Percentiles rank a stretch among this genome's conserved stretches.
Conservation (phyloP, 2,113 vertebrate species). For the Callipepla californica region DNA sequence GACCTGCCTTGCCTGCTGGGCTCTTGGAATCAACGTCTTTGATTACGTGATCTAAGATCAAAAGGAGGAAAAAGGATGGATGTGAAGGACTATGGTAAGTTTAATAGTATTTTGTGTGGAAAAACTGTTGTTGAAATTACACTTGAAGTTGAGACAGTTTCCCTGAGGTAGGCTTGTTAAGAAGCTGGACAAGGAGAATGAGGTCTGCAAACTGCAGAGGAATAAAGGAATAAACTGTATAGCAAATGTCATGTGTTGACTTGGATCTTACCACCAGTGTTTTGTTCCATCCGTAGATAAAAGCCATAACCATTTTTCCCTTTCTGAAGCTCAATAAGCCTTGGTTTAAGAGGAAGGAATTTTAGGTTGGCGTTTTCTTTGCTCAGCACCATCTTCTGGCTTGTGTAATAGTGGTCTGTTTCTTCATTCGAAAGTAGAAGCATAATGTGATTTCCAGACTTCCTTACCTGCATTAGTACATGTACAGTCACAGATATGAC, state of each 20-base stretch:
- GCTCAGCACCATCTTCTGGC: conserved; percentile 71
- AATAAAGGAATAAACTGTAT: background rate
- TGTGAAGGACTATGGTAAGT: background rate
- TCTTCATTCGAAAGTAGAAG: conserved; percentile 88
- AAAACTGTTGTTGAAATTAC: background rate
- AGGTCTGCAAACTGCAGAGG: background rate
- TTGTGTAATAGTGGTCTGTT: conserved; percentile 78
- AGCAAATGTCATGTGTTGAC: background rate
- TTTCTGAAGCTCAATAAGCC: conserved; percentile 80
- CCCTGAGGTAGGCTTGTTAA: background rate
- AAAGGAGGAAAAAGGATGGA: background rate
- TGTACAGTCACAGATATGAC: background rate
- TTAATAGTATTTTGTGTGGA: background rate
- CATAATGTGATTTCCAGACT: conserved; percentile 79
- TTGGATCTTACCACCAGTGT: conserved; percentile 70
- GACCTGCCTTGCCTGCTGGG: conserved; percentile 83
- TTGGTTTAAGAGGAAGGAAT: conserved; percentile 85
- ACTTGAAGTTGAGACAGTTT: background rate
- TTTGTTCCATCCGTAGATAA: conserved; percentile 79
- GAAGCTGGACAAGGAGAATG: background rate
- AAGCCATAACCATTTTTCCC: conserved; percentile 88
- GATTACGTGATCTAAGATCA: conserved; percentile 83
- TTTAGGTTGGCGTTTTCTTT: conserved; percentile 79
- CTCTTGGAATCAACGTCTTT: conserved; percentile 85
- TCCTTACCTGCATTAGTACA: conserved; percentile 80